Conservation (phyloP, 2,113 vertebrate genomes). For the Callopanchax toddi region DNA sequence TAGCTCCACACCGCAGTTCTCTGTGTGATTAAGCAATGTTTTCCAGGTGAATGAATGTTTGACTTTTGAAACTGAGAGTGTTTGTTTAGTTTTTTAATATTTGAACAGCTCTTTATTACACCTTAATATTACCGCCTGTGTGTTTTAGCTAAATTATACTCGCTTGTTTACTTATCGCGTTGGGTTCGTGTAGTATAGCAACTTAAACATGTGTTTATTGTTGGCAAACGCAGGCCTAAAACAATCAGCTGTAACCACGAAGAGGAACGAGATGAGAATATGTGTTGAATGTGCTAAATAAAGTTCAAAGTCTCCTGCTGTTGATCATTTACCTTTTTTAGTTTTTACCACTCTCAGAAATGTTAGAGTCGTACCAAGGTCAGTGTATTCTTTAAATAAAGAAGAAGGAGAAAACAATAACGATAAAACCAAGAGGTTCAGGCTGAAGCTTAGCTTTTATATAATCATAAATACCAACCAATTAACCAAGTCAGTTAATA, state of each 20-base stretch:
- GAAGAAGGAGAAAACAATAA: too few species aligned
- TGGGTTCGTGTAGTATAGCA: neutral
- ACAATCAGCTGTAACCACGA: neutral
- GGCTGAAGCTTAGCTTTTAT: too few species aligned
- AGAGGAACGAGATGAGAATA: neutral
- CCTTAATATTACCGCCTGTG: neutral
- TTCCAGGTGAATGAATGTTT: neutral
- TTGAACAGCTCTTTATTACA: neutral
- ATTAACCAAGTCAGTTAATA: too few species aligned
- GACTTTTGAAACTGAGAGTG: neutral
- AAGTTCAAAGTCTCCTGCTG: slow-evolving; percentile 47
- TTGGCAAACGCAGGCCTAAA: neutral
- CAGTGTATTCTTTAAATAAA: too few species aligned
- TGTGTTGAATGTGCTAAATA: neutral
- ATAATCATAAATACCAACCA: too few species aligned
- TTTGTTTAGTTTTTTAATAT: neutral
- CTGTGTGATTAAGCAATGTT: slow-evolving; percentile 4
- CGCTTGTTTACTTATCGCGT: slow-evolving; percentile 1
- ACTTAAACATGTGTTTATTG: neutral
- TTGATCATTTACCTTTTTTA: slow-evolving; percentile 58
- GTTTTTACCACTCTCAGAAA: slow-evolving; percentile 24
- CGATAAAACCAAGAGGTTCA: too few species aligned
- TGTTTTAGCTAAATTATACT: neutral
- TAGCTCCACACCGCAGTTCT: neutral
- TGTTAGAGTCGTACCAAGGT: slow-evolving; percentile 2